These are phyloP conservation scores for Spilogale gracilis DNA, from an alignment of 2,113 vertebrate genomes.

Conservation along the genomic window DNA sequence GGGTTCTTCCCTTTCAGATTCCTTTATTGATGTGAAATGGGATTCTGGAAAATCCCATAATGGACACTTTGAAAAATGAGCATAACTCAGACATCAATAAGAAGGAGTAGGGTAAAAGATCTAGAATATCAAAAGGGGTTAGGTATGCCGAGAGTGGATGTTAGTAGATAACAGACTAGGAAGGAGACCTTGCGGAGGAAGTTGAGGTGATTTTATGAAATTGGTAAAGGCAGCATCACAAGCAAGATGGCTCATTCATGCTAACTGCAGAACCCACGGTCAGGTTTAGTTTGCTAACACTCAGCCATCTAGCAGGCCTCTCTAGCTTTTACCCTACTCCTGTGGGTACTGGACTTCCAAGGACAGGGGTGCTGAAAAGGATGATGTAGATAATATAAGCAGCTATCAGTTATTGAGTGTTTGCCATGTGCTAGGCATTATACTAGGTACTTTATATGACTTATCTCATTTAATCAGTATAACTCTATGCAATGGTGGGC, in stretches of 20 bases:
- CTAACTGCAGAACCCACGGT: not conserved
- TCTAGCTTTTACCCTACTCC: not conserved
- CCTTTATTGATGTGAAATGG: not conserved
- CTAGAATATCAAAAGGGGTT: not conserved
- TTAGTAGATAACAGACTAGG: not conserved
- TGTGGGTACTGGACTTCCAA: not conserved
- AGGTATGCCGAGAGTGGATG: not conserved
- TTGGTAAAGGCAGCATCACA: not conserved
- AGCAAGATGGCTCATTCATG: not conserved
- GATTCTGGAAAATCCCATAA: not conserved
- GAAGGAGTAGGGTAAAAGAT: not conserved
- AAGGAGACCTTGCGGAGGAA: not conserved
- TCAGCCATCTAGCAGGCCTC: no score
- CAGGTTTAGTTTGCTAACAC: not conserved
- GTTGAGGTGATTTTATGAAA: not conserved
- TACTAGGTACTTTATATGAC: not conserved
- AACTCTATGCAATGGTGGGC: not conserved
- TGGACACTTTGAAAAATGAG: not conserved
- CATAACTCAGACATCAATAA: not conserved
- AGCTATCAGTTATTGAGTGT: not conserved
- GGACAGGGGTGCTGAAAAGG: not conserved
- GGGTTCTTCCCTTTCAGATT: not conserved
- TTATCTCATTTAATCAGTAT: not conserved
- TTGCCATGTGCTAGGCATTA: not conserved
- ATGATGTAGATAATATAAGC: not conserved